phyloP scores from a whole-genome alignment of 2,113 vertebrate genomes.

The Vireo altiloquus region DNA sequence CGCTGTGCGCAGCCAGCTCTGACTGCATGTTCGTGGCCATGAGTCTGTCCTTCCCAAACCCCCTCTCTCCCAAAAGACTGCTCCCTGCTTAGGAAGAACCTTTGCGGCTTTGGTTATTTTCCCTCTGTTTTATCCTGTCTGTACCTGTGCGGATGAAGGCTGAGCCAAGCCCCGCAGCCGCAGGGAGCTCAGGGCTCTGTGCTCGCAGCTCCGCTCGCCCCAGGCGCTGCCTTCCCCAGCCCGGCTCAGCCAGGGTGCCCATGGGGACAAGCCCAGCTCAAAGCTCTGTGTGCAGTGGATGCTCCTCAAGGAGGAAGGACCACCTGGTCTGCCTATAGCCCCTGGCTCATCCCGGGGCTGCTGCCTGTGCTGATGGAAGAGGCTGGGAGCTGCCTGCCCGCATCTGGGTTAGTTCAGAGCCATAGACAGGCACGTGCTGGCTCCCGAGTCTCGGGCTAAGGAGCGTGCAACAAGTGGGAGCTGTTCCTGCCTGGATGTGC shows the following conservation, averaged over 20 bases:
- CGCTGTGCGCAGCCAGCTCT: rapidly evolving
- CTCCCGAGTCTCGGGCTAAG: neutral
- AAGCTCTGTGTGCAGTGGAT: neutral
- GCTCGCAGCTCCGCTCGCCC: neutral
- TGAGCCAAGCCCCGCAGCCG: rapidly evolving
- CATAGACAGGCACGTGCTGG: neutral
- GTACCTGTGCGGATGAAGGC: neutral
- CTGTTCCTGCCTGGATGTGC: neutral
- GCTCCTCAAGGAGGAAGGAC: neutral
- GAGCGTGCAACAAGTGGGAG: constrained; percentile 13
- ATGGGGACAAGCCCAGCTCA: neutral
- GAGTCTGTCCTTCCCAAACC: neutral
- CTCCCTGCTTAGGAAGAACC: neutral
- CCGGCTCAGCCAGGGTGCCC: neutral
- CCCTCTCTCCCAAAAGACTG: neutral
- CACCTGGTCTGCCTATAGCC: neutral
- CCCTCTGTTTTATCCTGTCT: neutral
- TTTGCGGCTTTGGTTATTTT: neutral
- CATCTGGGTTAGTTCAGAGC: neutral
- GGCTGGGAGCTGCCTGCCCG: neutral
- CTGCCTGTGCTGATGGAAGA: neutral
- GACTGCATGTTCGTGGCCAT: rapidly evolving
- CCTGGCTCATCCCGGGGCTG: neutral
- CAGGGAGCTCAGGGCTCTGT: neutral
- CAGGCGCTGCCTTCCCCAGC: neutral